Percentiles rank a stretch among this genome's conserved stretches.
These are phyloP conservation scores for Meloe dianella DNA, from an alignment of 2,888 invertebrate species.

Conservation along the genomic window DNA sequence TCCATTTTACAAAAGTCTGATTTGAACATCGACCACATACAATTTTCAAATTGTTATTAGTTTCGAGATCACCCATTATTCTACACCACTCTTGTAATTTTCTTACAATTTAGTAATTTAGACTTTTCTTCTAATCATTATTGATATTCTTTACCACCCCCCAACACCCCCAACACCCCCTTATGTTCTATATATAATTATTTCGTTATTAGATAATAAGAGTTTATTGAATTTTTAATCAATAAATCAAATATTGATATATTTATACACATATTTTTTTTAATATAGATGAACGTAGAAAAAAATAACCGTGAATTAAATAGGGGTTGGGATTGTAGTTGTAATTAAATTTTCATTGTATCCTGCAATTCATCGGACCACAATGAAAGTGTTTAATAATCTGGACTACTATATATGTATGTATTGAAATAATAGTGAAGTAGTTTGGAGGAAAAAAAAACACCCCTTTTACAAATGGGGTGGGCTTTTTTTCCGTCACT, in stretches of 20 bases:
- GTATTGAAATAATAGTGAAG: not conserved
- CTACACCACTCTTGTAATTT: not conserved
- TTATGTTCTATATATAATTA: too few relatives aligned
- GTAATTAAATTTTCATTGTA: conserved; percentile 34
- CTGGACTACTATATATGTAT: conserved; percentile 10
- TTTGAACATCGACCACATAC: conserved; percentile 2
- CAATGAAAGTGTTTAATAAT: conserved; percentile 46
- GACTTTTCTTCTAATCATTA: not conserved
- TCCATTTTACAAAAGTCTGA: not conserved
- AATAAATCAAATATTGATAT: conserved; percentile 22
- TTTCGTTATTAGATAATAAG: too few relatives aligned
- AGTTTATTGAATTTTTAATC: not conserved
- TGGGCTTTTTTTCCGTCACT: not conserved
- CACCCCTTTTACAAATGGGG: not conserved
- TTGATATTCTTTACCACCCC: not conserved
- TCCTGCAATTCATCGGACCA: conserved; percentile 36
- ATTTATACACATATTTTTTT: too few relatives aligned
- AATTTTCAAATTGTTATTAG: conserved; percentile 12
- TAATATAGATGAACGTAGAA: too few relatives aligned
- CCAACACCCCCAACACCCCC: not conserved
- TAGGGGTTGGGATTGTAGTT: conserved; percentile 20
- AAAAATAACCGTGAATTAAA: not conserved
- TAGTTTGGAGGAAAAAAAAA: conserved; percentile 2
- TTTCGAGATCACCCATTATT: conserved; percentile 8
- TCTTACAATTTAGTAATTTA: not conserved